Percentiles rank a stretch among this genome's conserved stretches.
These are phyloP conservation scores for Tinea trinotella DNA, from an alignment of 2,888 invertebrate genomes.

Conservation along the genomic window DNA sequence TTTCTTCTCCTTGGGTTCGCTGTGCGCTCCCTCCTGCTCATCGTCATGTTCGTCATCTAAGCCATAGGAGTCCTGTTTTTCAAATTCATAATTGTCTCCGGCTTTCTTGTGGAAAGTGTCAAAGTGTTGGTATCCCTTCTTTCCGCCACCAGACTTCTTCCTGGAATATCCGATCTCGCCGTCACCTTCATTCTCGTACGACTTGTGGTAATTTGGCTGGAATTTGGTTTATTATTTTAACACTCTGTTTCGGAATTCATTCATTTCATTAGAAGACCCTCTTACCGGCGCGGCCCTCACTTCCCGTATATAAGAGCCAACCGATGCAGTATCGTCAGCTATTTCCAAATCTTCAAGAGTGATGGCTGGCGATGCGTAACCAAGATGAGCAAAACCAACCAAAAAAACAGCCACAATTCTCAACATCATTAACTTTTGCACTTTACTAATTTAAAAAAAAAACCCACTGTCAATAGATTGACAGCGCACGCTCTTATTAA, in stretches of 20 bases:
- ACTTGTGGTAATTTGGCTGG: constrained; percentile 68
- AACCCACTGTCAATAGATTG: neutral
- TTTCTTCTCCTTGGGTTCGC: constrained; percentile 48
- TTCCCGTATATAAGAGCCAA: constrained; percentile 72
- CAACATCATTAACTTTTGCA: neutral
- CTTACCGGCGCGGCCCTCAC: constrained; percentile 67
- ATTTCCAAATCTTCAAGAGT: constrained; percentile 6
- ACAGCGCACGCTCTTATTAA: constrained; percentile 32
- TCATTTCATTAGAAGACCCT: too few species aligned
- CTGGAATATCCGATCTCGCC: constrained; percentile 78
- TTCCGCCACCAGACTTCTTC: constrained; percentile 75
- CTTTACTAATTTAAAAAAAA: neutral
- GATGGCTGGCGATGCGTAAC: neutral
- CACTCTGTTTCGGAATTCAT: neutral
- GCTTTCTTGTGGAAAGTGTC: constrained; percentile 82
- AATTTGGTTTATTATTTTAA: too few species aligned
- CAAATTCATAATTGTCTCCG: constrained; percentile 80
- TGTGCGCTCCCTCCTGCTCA: constrained; percentile 52
- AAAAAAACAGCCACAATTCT: neutral
- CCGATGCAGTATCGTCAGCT: constrained; percentile 65
- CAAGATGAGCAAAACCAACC: neutral
- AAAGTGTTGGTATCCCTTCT: constrained; percentile 80
- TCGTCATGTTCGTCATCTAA: constrained; percentile 62
- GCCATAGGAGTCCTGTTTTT: constrained; percentile 78
- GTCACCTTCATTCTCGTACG: constrained; percentile 74